Percentiles rank a stretch among this genome's conserved stretches.
These are phyloP conservation scores for crab-eating macaque (Macaca fascicularis) DNA, from an alignment of 2,113 vertebrate species.

Conservation along the genomic window T2T-MFA8v1.1 NC_088380.1:134318501-134319000, in stretches of 20 bases:
- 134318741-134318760: background rate
- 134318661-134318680: background rate
- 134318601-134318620: background rate
- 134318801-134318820: no score
- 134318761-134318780: background rate
- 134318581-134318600: background rate
- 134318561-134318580: background rate
- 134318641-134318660: background rate
- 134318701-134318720: background rate
- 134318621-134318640: background rate
- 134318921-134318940: background rate
- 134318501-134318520: background rate
- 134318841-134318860: background rate
- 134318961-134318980: background rate
- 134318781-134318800: background rate
- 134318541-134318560: background rate
- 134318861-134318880: background rate
- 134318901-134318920: background rate
- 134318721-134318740: background rate
- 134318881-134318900: background rate
- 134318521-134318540: background rate
- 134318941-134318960: background rate
- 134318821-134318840: no score
- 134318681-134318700: background rate
- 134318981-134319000: background rate